phyloP scores from a whole-genome alignment of 2,797 vertebrate genomes.

The Sebastes vulpes region DNA sequence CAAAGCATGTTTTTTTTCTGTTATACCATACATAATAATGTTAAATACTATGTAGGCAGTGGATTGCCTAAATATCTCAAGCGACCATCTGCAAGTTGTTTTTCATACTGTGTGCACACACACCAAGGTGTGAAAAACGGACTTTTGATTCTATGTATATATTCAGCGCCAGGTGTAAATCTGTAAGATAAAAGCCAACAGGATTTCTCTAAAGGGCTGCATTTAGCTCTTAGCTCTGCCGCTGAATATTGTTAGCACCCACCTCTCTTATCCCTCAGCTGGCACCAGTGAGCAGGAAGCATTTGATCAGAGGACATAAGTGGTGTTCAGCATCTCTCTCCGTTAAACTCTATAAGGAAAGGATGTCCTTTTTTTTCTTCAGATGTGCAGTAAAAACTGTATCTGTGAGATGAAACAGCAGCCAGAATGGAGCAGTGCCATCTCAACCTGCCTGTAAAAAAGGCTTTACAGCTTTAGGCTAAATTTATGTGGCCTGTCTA shows the following conservation, averaged over 20 bases:
- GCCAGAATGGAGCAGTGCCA: background rate
- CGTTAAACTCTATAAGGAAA: slow-evolving; percentile 31
- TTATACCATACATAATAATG: background rate
- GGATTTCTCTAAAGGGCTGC: background rate
- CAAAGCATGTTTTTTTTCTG: background rate
- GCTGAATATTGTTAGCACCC: background rate
- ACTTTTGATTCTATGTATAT: slow-evolving; percentile 3
- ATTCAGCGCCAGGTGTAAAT: slow-evolving; percentile 11
- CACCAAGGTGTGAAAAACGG: background rate
- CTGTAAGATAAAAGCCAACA: slow-evolving; percentile 5
- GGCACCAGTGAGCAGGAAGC: slow-evolving; percentile 12
- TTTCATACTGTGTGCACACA: background rate
- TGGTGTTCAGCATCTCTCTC: slow-evolving; percentile 28
- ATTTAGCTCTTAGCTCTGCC: background rate
- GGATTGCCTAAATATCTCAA: background rate
- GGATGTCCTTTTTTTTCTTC: slow-evolving; percentile 17
- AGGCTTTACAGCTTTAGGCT: background rate
- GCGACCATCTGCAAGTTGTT: background rate
- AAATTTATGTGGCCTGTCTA: slow-evolving; percentile 27
- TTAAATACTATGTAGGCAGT: background rate
- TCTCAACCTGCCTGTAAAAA: slow-evolving; percentile 18
- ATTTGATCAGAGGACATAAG: slow-evolving; percentile 35
- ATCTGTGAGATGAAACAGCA: slow-evolving; percentile 18
- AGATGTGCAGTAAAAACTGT: slow-evolving; percentile 24
- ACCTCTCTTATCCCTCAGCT: background rate